Base-by-base conservation (phyloP, 2,113 vertebrate genomes). In the Dolichotis patagonum region DNA sequence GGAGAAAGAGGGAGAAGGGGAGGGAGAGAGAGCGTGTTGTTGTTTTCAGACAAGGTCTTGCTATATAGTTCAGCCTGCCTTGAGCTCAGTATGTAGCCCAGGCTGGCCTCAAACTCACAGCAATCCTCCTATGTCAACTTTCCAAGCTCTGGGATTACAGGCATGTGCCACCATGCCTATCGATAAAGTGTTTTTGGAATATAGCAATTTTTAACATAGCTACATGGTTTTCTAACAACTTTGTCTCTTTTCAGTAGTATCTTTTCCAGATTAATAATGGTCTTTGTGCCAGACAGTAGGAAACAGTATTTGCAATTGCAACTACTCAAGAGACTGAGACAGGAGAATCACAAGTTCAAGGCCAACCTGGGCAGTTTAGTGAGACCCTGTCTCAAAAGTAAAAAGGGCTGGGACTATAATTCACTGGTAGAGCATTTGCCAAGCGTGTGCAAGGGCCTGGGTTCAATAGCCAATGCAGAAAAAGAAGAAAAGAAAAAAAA, bases 201-300 rank as follows among this genome's bases (percentile, higher is more conserved):
- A 49, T 77, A 85, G 69, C n/a, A 88, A 38, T 94, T 89, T 46
- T 41, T 94, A n/a, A n/a, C 30, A 94, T 62, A 96, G 58, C 22
- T 88, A 20, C 85, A 20, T 96, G 17, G 10, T 46, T 82, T 90
- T 95, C 69, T 90, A 6, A 54, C 92, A n/a, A 38, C 11, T 22
- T 88, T 96, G 35, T 94, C 30, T 94, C 83, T 54, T 69, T 93
- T 73, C 10, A 90, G 13, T 49, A n/a, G 46, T 95, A 46, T 91
- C 22, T 94, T 69, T 82, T 82, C 95, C 22, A 82, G 11, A 71
- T 93, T 83, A 88, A 58, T 96, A 60, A 80, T 91, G 30, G 58
- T 38, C 41, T 90, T 69, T 69, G 35, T 69, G 67, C 35, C 35
- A 69, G 35, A n/a, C 17, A 19, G 12, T 69, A n/a, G 14, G 35